phyloP scores from a whole-genome alignment of 2,113 vertebrate species.

The Procavia capensis region DNA sequence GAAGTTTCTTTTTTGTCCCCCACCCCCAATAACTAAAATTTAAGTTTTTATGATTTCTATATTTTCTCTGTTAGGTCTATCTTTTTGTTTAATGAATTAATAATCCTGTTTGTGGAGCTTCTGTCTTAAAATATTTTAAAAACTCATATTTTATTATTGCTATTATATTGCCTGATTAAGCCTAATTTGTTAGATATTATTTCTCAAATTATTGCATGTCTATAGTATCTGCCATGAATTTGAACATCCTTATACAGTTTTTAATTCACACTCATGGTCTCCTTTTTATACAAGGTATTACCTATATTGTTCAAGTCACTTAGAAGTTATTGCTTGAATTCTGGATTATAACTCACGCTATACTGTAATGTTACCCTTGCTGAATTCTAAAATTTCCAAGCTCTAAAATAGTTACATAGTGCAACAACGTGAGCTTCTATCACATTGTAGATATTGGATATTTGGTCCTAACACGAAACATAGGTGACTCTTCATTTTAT shows the following conservation, averaged over 20 bases:
- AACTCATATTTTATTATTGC: not conserved
- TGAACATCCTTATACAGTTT: not conserved
- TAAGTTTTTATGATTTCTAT: not conserved
- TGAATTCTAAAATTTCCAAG: not conserved
- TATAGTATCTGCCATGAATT: not conserved
- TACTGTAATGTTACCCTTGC: not conserved
- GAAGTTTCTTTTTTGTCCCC: not conserved
- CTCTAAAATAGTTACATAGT: not conserved
- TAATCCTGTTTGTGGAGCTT: not conserved
- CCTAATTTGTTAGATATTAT: not conserved
- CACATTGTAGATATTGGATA: not conserved
- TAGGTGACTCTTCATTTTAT: not conserved
- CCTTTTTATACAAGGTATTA: not conserved
- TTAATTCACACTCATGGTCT: not conserved
- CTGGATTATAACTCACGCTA: not conserved
- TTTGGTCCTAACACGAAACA: not conserved
- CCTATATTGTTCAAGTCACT: not conserved
- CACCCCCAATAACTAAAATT: not conserved
- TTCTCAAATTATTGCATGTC: not conserved
- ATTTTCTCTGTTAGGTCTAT: not conserved
- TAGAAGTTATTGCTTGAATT: not conserved
- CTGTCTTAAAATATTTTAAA: not conserved
- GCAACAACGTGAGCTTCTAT: not conserved
- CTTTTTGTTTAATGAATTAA: not conserved
- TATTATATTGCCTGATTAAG: not conserved